Conservation (phyloP, 2,113 vertebrate genomes). For the Siphamia tubifer region DNA sequence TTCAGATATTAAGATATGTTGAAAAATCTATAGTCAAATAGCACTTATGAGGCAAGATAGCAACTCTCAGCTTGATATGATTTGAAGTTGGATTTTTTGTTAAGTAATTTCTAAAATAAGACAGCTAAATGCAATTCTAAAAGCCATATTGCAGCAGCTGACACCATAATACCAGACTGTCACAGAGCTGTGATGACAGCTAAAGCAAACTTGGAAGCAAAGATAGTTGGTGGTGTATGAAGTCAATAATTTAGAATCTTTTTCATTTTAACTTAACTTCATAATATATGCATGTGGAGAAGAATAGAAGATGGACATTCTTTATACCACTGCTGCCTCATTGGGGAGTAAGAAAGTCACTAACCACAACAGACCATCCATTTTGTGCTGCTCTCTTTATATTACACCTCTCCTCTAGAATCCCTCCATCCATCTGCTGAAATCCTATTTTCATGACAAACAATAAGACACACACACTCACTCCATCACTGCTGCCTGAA, state of each 20-base stretch:
- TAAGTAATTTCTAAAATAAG: too few relatives aligned
- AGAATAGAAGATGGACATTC: neutral
- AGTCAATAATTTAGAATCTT: neutral
- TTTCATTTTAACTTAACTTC: neutral
- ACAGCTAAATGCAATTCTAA: too few relatives aligned
- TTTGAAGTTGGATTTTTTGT: too few relatives aligned
- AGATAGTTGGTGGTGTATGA: neutral
- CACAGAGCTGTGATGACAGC: too few relatives aligned
- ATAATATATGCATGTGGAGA: neutral
- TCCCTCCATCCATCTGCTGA: slow-evolving; percentile 69
- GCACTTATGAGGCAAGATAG: too few relatives aligned
- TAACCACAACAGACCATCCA: slow-evolving; percentile 64
- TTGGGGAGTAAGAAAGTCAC: slow-evolving; percentile 23
- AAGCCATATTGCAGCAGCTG: too few relatives aligned
- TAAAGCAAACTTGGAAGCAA: neutral
- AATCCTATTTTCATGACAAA: slow-evolving; percentile 77
- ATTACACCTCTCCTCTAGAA: slow-evolving; percentile 67
- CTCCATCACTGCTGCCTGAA: slow-evolving; percentile 62
- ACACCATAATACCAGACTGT: too few relatives aligned
- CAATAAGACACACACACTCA: slow-evolving; percentile 68
- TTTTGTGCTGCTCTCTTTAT: slow-evolving; percentile 53
- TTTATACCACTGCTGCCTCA: neutral
- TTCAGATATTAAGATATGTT: too few relatives aligned
- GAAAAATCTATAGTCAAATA: too few relatives aligned
- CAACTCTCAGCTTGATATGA: too few relatives aligned